Evolutionary conservation across 2,797 vertebrate genomes (phyloP).

Genomic region (Karalla daura): DNA sequence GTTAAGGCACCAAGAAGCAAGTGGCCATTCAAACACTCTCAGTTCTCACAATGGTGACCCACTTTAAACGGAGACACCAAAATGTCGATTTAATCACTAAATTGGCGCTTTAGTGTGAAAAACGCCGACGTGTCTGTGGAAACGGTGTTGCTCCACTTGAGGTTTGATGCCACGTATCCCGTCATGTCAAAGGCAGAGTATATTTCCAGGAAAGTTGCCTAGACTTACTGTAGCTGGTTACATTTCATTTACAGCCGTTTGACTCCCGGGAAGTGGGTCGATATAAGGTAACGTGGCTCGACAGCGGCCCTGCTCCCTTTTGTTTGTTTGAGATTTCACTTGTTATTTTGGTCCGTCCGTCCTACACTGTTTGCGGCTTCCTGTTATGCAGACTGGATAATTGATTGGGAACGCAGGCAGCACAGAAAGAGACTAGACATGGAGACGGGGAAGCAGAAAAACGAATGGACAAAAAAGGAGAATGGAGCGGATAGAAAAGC

Average conservation of each 20-base stretch:
- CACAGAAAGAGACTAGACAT: background rate
- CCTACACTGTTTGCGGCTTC: slow-evolving; percentile 1
- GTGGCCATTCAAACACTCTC: no score
- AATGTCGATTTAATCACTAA: no score
- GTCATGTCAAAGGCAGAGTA: no score
- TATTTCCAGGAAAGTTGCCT: no score
- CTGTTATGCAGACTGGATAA: slow-evolving; percentile 22
- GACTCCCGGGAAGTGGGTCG: background rate
- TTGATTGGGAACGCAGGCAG: slow-evolving; percentile 22
- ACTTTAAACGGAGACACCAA: no score
- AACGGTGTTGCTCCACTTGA: no score
- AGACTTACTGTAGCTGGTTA: background rate
- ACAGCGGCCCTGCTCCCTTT: slow-evolving; percentile 1
- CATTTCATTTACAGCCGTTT: background rate
- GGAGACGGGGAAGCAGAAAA: background rate
- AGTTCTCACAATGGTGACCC: no score
- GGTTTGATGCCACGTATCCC: no score
- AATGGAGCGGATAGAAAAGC: slow-evolving; percentile 1
- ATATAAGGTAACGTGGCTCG: background rate
- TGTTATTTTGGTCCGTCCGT: background rate
- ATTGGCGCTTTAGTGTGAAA: no score
- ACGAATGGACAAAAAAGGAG: slow-evolving; percentile 39
- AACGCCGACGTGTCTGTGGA: no score
- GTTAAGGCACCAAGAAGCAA: no score
- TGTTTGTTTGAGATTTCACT: background rate